phyloP scores from a whole-genome alignment of 1,140 invertebrate species.

The Bombus terrestris region DNA sequence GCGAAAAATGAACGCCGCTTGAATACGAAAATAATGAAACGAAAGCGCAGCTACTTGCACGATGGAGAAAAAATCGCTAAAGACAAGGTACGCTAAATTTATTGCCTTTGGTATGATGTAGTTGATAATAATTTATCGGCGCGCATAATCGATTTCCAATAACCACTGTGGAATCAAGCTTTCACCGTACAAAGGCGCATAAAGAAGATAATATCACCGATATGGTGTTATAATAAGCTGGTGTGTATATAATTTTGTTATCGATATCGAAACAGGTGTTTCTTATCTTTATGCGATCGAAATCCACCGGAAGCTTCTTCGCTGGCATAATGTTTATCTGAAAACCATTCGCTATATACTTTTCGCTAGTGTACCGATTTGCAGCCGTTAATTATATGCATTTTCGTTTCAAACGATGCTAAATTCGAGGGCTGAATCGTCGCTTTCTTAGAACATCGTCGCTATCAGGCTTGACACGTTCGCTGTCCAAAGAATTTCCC shows the following conservation, averaged over 20 bases:
- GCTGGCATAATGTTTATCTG: slow-evolving; percentile 19
- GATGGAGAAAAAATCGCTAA: slow-evolving; percentile 6
- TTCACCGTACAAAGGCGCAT: slow-evolving; percentile 51
- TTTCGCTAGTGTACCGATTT: slow-evolving; percentile 26
- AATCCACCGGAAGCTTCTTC: slow-evolving; percentile 45
- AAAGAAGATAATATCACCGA: slow-evolving; percentile 52
- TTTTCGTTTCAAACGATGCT: slow-evolving; percentile 4
- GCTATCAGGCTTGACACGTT: neutral
- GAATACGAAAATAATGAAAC: slow-evolving; percentile 19
- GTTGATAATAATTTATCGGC: slow-evolving; percentile 40
- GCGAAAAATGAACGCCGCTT: neutral
- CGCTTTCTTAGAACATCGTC: neutral
- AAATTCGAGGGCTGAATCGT: slow-evolving; percentile 18
- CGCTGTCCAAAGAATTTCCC: neutral
- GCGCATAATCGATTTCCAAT: slow-evolving; percentile 48
- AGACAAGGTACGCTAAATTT: slow-evolving; percentile 35
- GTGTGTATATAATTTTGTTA: slow-evolving; percentile 56
- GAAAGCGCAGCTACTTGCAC: neutral
- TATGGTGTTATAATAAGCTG: slow-evolving; percentile 58
- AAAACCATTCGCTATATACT: slow-evolving; percentile 13
- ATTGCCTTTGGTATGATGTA: slow-evolving; percentile 26
- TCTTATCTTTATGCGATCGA: slow-evolving; percentile 46
- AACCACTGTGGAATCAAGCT: slow-evolving; percentile 54
- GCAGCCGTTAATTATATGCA: slow-evolving; percentile 30
- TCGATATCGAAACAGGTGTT: slow-evolving; percentile 54